These are phyloP conservation scores for Holothuria leucospilota DNA, from an alignment of 53 echinoderm and acorn worm species.

Conservation along the genomic window DNA sequence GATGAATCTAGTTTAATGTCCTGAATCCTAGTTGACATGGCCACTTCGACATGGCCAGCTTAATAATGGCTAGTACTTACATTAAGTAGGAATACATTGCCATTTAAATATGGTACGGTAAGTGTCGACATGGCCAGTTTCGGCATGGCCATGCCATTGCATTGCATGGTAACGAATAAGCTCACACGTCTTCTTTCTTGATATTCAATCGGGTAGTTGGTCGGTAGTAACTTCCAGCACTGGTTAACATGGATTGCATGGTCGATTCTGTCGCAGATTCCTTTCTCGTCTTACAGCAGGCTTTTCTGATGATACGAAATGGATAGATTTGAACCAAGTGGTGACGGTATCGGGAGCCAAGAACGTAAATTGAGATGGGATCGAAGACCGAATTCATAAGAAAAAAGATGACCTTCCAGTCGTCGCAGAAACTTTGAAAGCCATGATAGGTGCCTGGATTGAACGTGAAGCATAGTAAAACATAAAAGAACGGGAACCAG, in stretches of 20 bases:
- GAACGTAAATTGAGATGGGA: constrained; percentile 13
- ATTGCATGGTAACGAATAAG: no score
- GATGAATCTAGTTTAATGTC: no score
- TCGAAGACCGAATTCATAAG: constrained; percentile 10
- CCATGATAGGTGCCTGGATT: neutral
- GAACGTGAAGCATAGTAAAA: neutral
- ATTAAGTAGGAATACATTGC: no score
- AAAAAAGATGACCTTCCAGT: constrained; percentile 2
- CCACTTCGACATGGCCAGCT: no score
- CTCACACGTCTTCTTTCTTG: no score
- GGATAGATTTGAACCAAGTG: neutral
- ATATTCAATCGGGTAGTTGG: neutral
- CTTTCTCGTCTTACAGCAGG: neutral
- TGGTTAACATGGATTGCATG: constrained; percentile 22
- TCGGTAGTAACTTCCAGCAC: neutral
- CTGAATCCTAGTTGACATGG: no score
- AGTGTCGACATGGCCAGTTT: no score
- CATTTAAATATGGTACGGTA: no score
- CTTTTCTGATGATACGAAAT: neutral
- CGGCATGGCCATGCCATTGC: no score
- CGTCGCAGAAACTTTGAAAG: neutral
- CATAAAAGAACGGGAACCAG: neutral
- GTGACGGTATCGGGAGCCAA: constrained; percentile 14
- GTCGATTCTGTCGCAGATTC: neutral
- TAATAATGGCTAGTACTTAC: no score